Evolutionary conservation across 2,888 invertebrate species (phyloP), one percentile per base, ranked within the genome.

Genomic region (Latrodectus hesperus): DNA sequence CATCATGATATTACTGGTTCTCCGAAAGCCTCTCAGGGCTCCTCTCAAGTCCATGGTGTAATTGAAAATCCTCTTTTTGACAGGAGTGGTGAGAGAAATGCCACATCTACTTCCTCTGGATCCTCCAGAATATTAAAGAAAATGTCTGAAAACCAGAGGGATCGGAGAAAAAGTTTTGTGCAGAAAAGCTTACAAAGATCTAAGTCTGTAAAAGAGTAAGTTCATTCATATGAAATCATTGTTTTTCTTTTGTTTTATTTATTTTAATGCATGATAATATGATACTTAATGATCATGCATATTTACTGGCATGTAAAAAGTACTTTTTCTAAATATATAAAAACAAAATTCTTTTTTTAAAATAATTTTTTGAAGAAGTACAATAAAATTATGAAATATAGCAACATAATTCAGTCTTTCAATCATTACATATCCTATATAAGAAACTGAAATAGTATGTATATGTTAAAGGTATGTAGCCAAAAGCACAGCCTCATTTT

Each of bases 401-500:
- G 38, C 4, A 38, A 38, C 38, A 38, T 38, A 38, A 38, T 38
- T 38, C 38, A 38, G 38, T 38, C 6, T 38, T 38, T 38, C 38
- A 38, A 38, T 38, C 2, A 38, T 38, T 38, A 38, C 38, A 38
- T 38, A 38, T 38, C 38, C 4, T 38, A 38, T 38, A 38, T 38
- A 38, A 38, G 38, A 38, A 38, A 38, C 38, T 38, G 38, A 38
- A 38, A 38, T 38, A 38, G 38, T 38, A 38, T 38, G 38, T 6
- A 38, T 16, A 9, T 51, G 9, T 49, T 22, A 17, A 71, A 89
- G 89, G 60, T 89, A 89, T 89, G 80, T 89, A 51, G 80, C 80
- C 8, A 89, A 88, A 73, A 86, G 87, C 17, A 89, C 89, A 38
- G 88, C 88, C 14, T 89, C 84, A 52, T 97, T 97, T 93, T 96